Evolutionary conservation across 2,797 vertebrate genomes (phyloP).

Genomic region (Pelochelys cantorii): DNA sequence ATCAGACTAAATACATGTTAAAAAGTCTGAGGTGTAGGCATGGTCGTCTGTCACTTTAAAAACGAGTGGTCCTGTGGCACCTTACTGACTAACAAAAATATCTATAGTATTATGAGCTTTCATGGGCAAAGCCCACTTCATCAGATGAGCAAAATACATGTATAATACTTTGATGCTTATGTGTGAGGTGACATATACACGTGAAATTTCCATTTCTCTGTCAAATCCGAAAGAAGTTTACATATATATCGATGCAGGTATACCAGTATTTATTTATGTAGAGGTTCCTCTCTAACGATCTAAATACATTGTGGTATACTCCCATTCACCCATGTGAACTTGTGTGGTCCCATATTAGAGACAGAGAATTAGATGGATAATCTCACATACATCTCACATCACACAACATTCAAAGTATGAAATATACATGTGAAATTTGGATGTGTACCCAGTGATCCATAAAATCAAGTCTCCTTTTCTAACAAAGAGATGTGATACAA

Average conservation of each 20-base stretch:
- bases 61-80: no score
- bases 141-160: background rate
- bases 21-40: no score
- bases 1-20: fast-evolving
- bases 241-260: background rate
- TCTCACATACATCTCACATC: background rate
- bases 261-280: background rate
- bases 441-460: background rate
- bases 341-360: background rate
- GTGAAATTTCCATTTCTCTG: background rate
- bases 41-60: no score
- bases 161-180: background rate
- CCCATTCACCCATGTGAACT: background rate
- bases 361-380: background rate
- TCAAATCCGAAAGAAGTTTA: background rate
- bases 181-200: background rate
- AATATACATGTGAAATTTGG: background rate
- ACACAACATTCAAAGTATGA: background rate
- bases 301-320: background rate
- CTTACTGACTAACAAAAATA: no score
- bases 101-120: no score
- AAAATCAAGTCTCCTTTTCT: background rate
- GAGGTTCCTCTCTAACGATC: background rate
- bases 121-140: no score
- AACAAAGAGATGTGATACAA: background rate